Evolutionary conservation across 2,797 vertebrate species (phyloP).

Genomic region (Micropoecilia bifurca): DNA sequence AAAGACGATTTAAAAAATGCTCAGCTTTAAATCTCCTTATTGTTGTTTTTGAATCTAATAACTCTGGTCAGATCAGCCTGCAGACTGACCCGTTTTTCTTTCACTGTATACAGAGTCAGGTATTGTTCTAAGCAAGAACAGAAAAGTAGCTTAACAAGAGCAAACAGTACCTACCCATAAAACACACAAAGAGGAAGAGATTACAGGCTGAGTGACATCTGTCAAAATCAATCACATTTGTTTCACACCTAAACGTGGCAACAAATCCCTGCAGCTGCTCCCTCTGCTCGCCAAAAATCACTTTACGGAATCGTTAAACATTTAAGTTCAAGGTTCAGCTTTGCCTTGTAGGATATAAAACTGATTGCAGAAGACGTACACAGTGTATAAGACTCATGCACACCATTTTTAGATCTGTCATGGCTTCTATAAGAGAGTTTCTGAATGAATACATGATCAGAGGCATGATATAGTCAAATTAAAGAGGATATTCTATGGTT

Average conservation of each 20-base stretch:
- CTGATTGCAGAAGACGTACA: neutral
- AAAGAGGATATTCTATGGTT: conserved; percentile 22
- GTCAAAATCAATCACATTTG: conserved; percentile 4
- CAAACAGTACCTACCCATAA: neutral
- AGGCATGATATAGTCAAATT: conserved; percentile 18
- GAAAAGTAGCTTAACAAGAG: neutral
- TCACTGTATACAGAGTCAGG: neutral
- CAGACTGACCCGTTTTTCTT: conserved; percentile 6
- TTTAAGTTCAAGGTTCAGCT: conserved; percentile 61
- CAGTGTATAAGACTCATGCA: neutral
- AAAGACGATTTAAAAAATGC: conserved; percentile 1
- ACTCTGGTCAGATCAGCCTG: conserved; percentile 3
- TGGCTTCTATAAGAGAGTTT: neutral
- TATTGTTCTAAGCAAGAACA: conserved; percentile 10
- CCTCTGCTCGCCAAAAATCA: conserved; percentile 4
- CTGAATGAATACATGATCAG: conserved; percentile 4
- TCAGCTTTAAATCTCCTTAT: conserved; percentile 32
- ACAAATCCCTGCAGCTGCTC: conserved; percentile 11
- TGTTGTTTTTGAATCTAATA: conserved; percentile 1
- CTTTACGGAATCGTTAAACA: conserved; percentile 42
- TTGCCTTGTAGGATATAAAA: conserved; percentile 37
- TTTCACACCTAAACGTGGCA: conserved; percentile 1
- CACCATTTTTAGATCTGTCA: neutral
- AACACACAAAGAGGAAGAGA: neutral
- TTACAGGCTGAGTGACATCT: neutral